Percentiles rank a stretch among this genome's conserved stretches.
Conservation (phyloP, 1,140 invertebrate species). For the Popillia japonica region DNA sequence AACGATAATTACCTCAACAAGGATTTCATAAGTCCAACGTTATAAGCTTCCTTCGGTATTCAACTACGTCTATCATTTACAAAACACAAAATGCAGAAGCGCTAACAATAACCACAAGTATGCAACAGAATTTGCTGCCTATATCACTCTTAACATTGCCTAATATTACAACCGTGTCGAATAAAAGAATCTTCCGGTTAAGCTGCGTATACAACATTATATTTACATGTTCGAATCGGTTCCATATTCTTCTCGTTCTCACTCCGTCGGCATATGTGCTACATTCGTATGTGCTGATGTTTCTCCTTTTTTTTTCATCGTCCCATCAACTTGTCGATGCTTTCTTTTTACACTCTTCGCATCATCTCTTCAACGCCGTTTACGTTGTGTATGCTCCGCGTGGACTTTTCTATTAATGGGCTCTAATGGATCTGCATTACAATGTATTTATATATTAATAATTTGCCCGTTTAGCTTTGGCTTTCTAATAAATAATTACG, state of each 20-base stretch:
- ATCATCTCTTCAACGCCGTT: not conserved
- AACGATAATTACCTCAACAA: too few species aligned
- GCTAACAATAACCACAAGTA: too few species aligned
- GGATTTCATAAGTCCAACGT: too few species aligned
- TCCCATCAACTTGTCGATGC: not conserved
- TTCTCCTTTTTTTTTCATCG: slow-evolving; percentile 7
- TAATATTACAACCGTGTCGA: too few species aligned
- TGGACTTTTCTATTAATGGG: slow-evolving; percentile 34
- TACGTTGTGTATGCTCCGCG: not conserved
- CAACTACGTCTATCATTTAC: too few species aligned
- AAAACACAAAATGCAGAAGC: too few species aligned
- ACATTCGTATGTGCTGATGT: not conserved
- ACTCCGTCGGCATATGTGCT: not conserved
- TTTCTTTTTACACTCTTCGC: slow-evolving; percentile 12
- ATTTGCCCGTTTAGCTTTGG: slow-evolving; percentile 6
- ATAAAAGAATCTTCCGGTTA: not conserved
- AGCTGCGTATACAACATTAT: slow-evolving; percentile 38
- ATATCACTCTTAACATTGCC: too few species aligned
- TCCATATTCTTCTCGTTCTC: slow-evolving; percentile 4
- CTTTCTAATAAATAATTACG: slow-evolving; percentile 30
- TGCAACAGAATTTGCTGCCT: too few species aligned
- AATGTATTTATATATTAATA: slow-evolving; percentile 36
- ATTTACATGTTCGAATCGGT: slow-evolving; percentile 45
- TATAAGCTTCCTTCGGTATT: too few species aligned
- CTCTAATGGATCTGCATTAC: slow-evolving; percentile 37